These are phyloP conservation scores for Cheiracanthium punctorium DNA, from an alignment of 2,888 invertebrate genomes.

Conservation along the genomic window DNA sequence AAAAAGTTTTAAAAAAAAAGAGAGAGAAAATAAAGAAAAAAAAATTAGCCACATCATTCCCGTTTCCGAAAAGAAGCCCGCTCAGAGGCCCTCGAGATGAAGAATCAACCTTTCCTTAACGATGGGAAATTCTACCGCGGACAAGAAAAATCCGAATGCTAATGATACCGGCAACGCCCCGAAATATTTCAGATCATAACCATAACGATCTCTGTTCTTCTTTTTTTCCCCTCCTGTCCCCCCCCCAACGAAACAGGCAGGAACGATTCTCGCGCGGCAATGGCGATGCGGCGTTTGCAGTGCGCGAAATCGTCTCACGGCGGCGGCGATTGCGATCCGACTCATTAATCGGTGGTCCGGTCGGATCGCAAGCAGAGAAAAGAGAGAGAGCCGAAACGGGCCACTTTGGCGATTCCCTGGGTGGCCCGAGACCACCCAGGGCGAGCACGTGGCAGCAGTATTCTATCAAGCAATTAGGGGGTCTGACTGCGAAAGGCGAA, in stretches of 20 bases:
- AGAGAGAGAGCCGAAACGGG: background rate
- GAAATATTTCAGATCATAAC: background rate
- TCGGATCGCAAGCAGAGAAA: background rate
- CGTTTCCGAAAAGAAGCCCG: no score
- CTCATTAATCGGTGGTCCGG: background rate
- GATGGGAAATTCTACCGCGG: background rate
- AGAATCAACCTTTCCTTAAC: background rate
- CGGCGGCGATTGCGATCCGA: background rate
- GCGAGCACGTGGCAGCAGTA: slow-evolving; percentile 43
- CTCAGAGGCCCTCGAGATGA: no score
- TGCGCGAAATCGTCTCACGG: background rate
- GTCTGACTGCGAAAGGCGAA: slow-evolving; percentile 63
- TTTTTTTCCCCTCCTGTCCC: no score
- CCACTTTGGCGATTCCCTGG: slow-evolving; percentile 49
- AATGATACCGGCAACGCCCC: background rate
- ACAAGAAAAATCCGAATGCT: background rate
- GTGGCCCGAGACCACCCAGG: slow-evolving; percentile 55
- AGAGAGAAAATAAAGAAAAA: no score
- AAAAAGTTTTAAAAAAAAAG: no score
- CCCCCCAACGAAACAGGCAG: background rate
- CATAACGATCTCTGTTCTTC: background rate
- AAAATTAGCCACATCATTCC: no score
- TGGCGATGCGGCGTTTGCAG: no score
- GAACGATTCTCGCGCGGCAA: background rate
- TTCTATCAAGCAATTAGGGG: slow-evolving; percentile 63